Conservation (phyloP, 37 sponge, comb jelly and placozoan genomes). For the Theonella swinhoei region DNA sequence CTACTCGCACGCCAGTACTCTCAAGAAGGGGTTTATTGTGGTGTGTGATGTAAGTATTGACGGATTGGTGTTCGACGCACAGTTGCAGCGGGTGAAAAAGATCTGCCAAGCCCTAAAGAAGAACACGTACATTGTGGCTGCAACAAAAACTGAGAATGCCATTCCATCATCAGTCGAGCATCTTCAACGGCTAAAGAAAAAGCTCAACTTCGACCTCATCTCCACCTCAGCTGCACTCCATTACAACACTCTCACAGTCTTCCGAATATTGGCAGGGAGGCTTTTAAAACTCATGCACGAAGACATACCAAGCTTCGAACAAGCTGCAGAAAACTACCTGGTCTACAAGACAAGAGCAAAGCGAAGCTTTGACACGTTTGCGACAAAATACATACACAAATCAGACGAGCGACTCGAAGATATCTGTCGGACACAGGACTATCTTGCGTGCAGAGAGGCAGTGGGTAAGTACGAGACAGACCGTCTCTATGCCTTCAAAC, state of each 20-base stretch:
- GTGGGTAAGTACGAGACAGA: slow-evolving; percentile 43
- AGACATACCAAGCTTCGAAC: neutral
- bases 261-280: slow-evolving; percentile 25
- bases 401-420: slow-evolving; percentile 26
- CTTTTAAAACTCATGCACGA: slow-evolving; percentile 20
- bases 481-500: slow-evolving; percentile 27
- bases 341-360: neutral
- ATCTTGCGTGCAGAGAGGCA: slow-evolving; percentile 11
- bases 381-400: slow-evolving; percentile 19
- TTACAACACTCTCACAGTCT: slow-evolving; percentile 38
- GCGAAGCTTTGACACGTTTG: slow-evolving; percentile 6
- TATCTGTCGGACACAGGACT: slow-evolving; percentile 33
- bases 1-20: neutral
- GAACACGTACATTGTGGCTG: slow-evolving; percentile 52
- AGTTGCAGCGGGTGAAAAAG: slow-evolving; percentile 25
- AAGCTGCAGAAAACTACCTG: slow-evolving; percentile 6
- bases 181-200: slow-evolving; percentile 22
- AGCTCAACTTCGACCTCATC: slow-evolving; percentile 25
- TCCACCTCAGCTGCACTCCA: slow-evolving; percentile 46
- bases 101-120: slow-evolving; percentile 33
- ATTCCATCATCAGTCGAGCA: slow-evolving; percentile 6
- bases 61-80: slow-evolving; percentile 29
- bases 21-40: slow-evolving; percentile 43
- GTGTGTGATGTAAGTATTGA: slow-evolving; percentile 49
- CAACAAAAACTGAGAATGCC: slow-evolving; percentile 55